Base-by-base conservation (phyloP, 2,797 vertebrate species). In the Salarias fasciatus region DNA sequence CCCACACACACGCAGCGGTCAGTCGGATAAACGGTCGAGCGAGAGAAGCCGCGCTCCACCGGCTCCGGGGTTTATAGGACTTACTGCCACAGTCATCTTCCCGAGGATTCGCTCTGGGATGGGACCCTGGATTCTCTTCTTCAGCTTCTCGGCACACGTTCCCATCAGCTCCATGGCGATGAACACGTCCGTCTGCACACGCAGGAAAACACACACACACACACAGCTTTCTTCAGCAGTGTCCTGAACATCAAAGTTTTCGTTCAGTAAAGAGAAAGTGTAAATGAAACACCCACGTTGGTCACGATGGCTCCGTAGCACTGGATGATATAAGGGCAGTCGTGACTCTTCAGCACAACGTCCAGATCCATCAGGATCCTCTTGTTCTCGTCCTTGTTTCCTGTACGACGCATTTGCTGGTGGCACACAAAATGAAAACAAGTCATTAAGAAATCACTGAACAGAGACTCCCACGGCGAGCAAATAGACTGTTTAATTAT, bases 101-200 rank as follows among this genome's bases (percentile, higher is more conserved):
- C 96, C 97, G 63, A 98, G 89, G 84, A 98, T 98, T 46, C 92
- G 89, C 88, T 98, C 97, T 0, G 96, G 97, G 54, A 98, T 98
- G 47, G 96, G 96, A 0, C 95, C 97, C 79, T 98, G 96, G 82
- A 98, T 96, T 50, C 96, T 92, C 76, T 98, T 98, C 91, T 98
- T 98, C 54, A 98, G 93, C 87, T 98, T 98, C 89, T 98, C 97
- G 0, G 97, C 97, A 35, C 96, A 98, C 0, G 96, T 98, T 61
- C 96, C 97, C 96, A 98, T 98, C 61, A 98, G 91, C 88, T 98
- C 97, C 97, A 98, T 98, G 82, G 96, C 96, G 3, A 98, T 98
- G 82, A 98, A 98, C 37, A 98, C 97, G 8, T 98, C 97, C 0
- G 96, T 98, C 97, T 98, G 75, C 10, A 70, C 2, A 55, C 0